phyloP scores from a whole-genome alignment of 2,113 vertebrate species.

The Rhynchopsitta pachyrhyncha region DNA sequence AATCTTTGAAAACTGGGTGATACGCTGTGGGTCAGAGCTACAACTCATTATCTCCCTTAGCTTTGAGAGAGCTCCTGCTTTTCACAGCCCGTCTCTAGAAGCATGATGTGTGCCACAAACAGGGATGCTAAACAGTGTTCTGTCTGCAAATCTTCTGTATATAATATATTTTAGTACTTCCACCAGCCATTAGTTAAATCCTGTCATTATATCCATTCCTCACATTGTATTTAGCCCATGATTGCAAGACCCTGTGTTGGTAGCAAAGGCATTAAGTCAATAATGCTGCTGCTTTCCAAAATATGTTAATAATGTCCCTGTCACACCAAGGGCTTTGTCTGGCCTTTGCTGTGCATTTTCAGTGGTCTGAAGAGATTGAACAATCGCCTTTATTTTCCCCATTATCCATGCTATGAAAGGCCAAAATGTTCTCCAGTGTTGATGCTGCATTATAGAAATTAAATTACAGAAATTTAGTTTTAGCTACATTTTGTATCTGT shows the following conservation, averaged over 20 bases:
- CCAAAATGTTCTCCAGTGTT: constrained; percentile 31
- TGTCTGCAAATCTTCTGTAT: neutral
- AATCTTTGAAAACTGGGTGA: neutral
- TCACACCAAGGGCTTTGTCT: neutral
- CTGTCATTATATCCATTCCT: constrained; percentile 17
- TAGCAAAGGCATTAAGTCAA: neutral
- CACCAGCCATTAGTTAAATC: constrained; percentile 9
- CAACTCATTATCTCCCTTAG: neutral
- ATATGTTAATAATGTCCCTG: constrained; percentile 28
- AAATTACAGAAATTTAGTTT: constrained; percentile 48
- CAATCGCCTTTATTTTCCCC: constrained; percentile 43
- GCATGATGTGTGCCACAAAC: neutral
- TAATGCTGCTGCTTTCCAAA: neutral
- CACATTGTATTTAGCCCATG: neutral
- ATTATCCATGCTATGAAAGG: constrained; percentile 36
- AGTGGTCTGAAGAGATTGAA: constrained; percentile 8
- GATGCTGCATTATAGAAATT: constrained; percentile 19
- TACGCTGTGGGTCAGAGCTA: neutral
- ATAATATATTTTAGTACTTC: neutral
- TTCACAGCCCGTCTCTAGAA: neutral
- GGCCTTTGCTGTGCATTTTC: neutral
- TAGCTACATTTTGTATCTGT: constrained; percentile 7
- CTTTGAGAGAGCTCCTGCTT: neutral
- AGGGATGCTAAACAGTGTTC: neutral
- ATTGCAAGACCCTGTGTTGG: neutral